Base-by-base conservation (phyloP, 2,888 invertebrate species). In the Chrysomela aeneicollis region DNA sequence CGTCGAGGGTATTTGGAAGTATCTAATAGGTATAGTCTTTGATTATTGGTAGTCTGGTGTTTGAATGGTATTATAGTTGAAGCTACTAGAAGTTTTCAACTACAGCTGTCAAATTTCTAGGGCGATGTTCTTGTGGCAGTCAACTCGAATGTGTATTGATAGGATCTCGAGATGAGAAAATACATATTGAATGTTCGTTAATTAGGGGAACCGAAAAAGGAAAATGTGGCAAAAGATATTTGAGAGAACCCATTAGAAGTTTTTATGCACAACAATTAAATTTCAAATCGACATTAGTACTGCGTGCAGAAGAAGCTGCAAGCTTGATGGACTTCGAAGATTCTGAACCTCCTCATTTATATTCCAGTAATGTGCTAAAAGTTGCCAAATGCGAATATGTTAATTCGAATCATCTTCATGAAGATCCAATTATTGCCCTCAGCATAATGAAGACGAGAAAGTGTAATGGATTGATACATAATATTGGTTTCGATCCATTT, bases 121-220 rank as follows among this genome's bases (percentile, higher is more conserved):
- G 42, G n/a, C 51, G 30, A n/a, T 51, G 51, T 26, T 26, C 51
- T 51, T 51, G 51, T 51, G 51, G 51, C 3, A 51, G 51, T 30
- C 26, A 51, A n/a, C 22, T 51, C 15, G n/a, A 26, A 17, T 51
- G 51, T 51, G 22, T n/a, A 42, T 10, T 42, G 2, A 42, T 42
- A 15, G 42, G 42, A 15, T 42, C 42, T 42, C 42, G 12, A n/a
- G 4, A 42, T 10, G 15, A 15, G 1, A 15, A 4, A 42, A 42
- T 42, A 1, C 42, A 42, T 42, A 15, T 42, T 15, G 42, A 42
- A 42, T 42, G n/a, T 12, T 42, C 15, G 1, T 12, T 42, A 42
- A 1, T 30, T 1, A 51, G 26, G 17, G 51, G 51, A 51, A 26
- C 51, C 12, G 51, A 51, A 26, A 51, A 51, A 17, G 51, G 26